A percentile compares a stretch with the other conserved stretches of the same genome.
These are phyloP conservation scores for Chaetodon trifasciatus DNA, from an alignment of 2,797 vertebrate genomes.

Conservation along the genomic window DNA sequence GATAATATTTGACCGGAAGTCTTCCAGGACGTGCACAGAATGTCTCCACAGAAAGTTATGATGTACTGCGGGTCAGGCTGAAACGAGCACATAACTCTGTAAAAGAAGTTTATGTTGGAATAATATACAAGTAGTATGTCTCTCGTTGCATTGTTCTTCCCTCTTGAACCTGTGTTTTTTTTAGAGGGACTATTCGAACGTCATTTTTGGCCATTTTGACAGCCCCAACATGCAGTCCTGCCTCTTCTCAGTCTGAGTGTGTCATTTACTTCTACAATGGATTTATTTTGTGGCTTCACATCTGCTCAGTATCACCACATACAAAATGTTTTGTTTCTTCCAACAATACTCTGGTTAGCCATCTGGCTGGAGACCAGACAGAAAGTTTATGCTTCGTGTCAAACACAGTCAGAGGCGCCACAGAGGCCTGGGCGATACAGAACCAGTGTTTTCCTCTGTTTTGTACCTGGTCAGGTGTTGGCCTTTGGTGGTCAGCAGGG, in stretches of 20 bases:
- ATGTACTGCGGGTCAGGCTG: no score
- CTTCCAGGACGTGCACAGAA: no score
- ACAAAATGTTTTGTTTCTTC: conserved; percentile 8
- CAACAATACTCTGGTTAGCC: background rate
- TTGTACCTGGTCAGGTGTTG: background rate
- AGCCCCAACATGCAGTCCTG: background rate
- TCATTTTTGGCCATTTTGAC: no score
- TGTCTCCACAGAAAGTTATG: no score
- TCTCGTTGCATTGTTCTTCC: no score
- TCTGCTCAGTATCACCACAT: background rate
- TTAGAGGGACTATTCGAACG: no score
- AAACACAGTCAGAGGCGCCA: background rate
- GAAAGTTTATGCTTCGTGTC: background rate
- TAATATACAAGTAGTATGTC: no score
- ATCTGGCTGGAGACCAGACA: conserved; percentile 4
- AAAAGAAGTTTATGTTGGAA: no score
- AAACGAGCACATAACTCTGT: no score
- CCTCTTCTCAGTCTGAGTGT: background rate
- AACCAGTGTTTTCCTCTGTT: background rate
- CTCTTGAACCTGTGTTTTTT: no score
- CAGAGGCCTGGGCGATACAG: conserved; percentile 1
- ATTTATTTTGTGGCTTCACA: conserved; percentile 10
- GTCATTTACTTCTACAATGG: background rate
- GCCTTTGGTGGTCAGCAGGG: background rate
- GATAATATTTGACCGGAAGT: no score